These are phyloP conservation scores for Hirtodrosophila confusa DNA, from an alignment of 2,888 invertebrate genomes.

Conservation along the genomic window DNA sequence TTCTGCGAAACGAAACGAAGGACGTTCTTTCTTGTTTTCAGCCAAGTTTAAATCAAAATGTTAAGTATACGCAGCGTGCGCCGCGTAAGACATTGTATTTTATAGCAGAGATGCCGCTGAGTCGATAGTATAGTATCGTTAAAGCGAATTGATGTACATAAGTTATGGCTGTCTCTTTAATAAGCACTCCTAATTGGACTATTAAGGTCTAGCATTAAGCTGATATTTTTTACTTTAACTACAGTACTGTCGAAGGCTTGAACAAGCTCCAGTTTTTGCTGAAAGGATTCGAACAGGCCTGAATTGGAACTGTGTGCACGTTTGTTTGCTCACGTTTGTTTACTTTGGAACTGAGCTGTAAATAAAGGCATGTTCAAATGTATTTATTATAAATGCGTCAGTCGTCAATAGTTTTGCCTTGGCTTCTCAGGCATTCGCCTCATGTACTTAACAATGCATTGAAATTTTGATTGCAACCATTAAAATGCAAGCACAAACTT, in stretches of 20 bases:
- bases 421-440: slow-evolving; percentile 47
- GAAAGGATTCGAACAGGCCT: not conserved
- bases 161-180: no score
- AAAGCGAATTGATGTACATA: no score
- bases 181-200: no score
- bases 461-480: slow-evolving; percentile 75
- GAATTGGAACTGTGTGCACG: not conserved
- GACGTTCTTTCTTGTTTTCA: no score
- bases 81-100: slow-evolving; percentile 13
- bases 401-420: slow-evolving; percentile 37
- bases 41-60: slow-evolving; percentile 56
- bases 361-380: slow-evolving; percentile 12
- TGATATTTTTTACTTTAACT: no score
- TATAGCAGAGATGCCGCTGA: not conserved
- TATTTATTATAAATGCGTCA: slow-evolving; percentile 20
- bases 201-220: no score
- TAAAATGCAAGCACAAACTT: slow-evolving; percentile 69
- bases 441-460: slow-evolving; percentile 66
- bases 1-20: no score
- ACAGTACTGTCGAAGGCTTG: no score
- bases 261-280: no score
- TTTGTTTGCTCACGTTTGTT: slow-evolving; percentile 22
- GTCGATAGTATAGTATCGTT: no score
- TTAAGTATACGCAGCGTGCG: slow-evolving; percentile 46
- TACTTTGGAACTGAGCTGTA: not conserved